Evolutionary conservation across 2,797 vertebrate species (phyloP), one percentile per base, ranked within the genome.

Genomic region (Pseudotriccus pelzelni): DNA sequence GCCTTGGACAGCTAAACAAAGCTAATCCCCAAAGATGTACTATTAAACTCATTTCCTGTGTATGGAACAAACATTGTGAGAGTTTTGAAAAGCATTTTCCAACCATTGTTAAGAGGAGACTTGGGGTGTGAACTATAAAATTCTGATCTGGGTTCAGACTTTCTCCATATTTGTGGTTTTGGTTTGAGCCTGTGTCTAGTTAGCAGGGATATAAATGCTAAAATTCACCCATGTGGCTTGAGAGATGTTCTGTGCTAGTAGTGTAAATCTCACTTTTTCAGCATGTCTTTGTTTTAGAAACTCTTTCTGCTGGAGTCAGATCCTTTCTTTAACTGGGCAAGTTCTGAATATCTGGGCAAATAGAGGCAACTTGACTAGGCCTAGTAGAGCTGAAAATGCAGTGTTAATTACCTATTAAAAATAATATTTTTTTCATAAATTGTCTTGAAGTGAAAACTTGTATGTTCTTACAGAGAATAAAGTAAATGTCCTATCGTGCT

Each of bases 121-220:
- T 58, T 89, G 83, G 83, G 39, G 56, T 37, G n/a, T 84, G 74
- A 91, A 52, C 64, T 89, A 22, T 88, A 74, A 89, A 92, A 63
- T 44, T 89, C 52, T 79, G 83, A 91, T 84, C 80, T 79, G 64
- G 3, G 6, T 91, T 93, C 87, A 94, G 81, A 80, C 89, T 94
- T 94, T 77, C 77, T 86, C 84, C 77, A 41, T 94, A 55, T 70
- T 89, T 95, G 94, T 91, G 93, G 89, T 64, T 96, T 96, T 90
- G 49, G 25, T 94, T 96, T 94, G 43, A 94, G 83, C 53, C 70
- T 93, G 59, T 72, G 52, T 91, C 72, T 89, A 79, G 94, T 93
- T 96, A 95, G 75, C 70, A 84, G 60, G 49, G 67, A 78, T 86
- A 77, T 79, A 74, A 93, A 91, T 47, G 21, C 84, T 88, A 91